Conservation (phyloP, 2,888 invertebrate genomes). For the Chrysina gloriosa region DNA sequence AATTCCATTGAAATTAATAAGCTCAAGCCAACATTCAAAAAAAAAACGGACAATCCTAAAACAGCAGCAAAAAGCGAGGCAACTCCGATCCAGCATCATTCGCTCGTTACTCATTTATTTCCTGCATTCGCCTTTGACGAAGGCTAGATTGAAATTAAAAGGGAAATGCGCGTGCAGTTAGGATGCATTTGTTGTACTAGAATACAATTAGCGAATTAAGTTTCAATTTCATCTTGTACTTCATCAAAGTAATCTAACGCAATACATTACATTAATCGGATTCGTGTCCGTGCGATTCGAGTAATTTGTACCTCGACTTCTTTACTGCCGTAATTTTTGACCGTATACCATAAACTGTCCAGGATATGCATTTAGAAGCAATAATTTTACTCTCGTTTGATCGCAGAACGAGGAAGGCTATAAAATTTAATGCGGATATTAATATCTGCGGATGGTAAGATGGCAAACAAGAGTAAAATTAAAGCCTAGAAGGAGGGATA, state of each 20-base stretch:
- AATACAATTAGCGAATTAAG: not conserved
- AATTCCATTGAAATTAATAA: too few relatives aligned
- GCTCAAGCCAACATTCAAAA: too few relatives aligned
- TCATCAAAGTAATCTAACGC: not conserved
- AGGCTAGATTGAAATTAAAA: too few relatives aligned
- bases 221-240: not conserved
- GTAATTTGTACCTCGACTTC: not conserved
- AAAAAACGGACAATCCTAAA: too few relatives aligned
- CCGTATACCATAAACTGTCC: not conserved
- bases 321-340: not conserved
- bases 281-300: not conserved
- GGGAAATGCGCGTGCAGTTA: not conserved
- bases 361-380: not conserved
- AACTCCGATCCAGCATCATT: too few relatives aligned
- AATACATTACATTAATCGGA: not conserved
- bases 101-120: too few relatives aligned
- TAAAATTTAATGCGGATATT: conserved; percentile 16
- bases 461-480: not conserved
- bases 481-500: not conserved
- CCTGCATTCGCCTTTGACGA: too few relatives aligned
- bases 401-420: not conserved
- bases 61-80: too few relatives aligned
- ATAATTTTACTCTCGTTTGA: not conserved
- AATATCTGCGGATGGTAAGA: not conserved
- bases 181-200: not conserved